Evolutionary conservation across 2,113 vertebrate species (phyloP), one percentile per base, ranked within the genome.

Genomic region (Microtus pennsylvanicus): DNA sequence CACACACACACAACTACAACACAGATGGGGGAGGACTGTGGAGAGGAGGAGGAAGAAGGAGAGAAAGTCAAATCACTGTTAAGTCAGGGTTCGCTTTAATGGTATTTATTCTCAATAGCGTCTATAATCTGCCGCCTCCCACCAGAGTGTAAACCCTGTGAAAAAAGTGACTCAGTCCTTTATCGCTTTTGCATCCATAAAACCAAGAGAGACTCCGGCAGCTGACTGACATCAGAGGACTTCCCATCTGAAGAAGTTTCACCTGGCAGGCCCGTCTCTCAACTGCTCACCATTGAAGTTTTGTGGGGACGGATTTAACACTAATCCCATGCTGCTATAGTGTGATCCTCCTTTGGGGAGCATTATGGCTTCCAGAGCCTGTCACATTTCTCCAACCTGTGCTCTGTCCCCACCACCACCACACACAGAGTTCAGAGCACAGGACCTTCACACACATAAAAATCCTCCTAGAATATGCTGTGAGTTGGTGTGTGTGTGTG

Each of bases 11-110:
- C n/a, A 77, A n/a, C 26, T 85, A 45, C 14, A 19, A 45, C 58
- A 28, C 24, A 30, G 14, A 30, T 65, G 21, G n/a, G 35, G 2
- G 1, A 52, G 35, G 0, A 6, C 1, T 17, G n/a, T 4, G 5
- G 35, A 83, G n/a, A 28, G 12, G 52, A 61, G 22, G 5, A 80
- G 14, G 33, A 33, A 80, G 47, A 52, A 26, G 28, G 47, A 21
- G 21, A 61, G 52, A 38, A 58, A 5, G 52, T 70, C 47, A 70
- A 70, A 33, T 26, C 47, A 42, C 33, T 26, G 45, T 52, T 81
- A 33, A 17, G 17, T 58, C 26, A 81, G 17, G n/a, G 11, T 35
- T 21, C 28, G 2, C 58, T 50, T 50, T 72, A 72, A 58, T 58
- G 16, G 4, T 50, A 52, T n/a, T 81, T 77, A 77, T 35, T 63